Percentiles rank a stretch among this genome's conserved stretches.
phyloP scores from a whole-genome alignment of 2,888 invertebrate species.

The Tribolium freemani region DNA sequence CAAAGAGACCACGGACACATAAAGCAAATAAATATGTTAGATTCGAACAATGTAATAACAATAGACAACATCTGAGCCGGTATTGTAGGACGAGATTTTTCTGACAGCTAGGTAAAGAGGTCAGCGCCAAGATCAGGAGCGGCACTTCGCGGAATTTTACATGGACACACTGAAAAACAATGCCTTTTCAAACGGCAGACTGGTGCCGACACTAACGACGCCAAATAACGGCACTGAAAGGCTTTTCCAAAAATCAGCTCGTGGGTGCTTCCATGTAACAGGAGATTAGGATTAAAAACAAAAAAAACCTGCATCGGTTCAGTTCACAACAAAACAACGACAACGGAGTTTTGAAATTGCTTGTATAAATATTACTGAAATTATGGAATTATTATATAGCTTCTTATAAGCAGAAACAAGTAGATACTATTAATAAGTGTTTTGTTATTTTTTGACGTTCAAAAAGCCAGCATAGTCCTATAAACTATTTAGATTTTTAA shows the following conservation, averaged over 20 bases:
- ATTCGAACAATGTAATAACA: constrained; percentile 58
- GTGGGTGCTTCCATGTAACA: too few species aligned
- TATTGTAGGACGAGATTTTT: constrained; percentile 58
- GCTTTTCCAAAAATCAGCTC: background rate
- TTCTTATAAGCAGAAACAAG: too few species aligned
- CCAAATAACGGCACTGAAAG: background rate
- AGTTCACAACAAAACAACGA: too few species aligned
- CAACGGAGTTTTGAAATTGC: too few species aligned
- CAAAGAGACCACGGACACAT: constrained; percentile 57
- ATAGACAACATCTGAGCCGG: constrained; percentile 53
- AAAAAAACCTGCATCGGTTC: too few species aligned
- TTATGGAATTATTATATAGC: too few species aligned
- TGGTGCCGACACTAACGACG: background rate
- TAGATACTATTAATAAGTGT: too few species aligned
- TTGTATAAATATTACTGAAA: too few species aligned
- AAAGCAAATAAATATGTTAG: constrained; percentile 59
- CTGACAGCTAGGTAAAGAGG: constrained; percentile 53
- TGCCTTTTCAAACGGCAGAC: background rate
- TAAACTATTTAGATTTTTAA: too few species aligned
- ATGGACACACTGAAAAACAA: background rate
- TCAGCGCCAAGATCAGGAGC: constrained; percentile 60
- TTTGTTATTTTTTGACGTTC: too few species aligned
- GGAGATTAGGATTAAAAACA: too few species aligned
- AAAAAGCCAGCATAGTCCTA: too few species aligned
- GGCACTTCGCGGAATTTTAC: constrained; percentile 55